Conservation (phyloP, 2,113 vertebrate species). For the Oncorhynchus clarkii region DNA sequence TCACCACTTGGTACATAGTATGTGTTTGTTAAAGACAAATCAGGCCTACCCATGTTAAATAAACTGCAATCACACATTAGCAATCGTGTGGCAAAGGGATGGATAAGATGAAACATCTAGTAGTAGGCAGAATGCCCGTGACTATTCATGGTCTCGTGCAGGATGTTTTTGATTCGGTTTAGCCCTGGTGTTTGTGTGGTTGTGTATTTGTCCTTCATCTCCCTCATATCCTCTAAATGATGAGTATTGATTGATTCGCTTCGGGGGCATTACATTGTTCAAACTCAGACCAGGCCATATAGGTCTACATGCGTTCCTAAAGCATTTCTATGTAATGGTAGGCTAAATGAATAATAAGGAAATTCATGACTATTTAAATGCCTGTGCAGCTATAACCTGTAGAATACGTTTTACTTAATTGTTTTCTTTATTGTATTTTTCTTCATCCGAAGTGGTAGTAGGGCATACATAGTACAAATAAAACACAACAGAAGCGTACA, state of each 20-base stretch:
- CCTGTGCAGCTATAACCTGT: not conserved
- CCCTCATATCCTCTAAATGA: not conserved
- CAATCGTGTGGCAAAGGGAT: not conserved
- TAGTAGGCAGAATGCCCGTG: no score
- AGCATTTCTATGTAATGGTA: not conserved
- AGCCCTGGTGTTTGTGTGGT: not conserved
- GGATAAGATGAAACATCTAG: not conserved
- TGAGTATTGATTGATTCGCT: not conserved
- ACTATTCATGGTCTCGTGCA: not conserved
- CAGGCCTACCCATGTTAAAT: not conserved
- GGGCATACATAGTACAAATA: not conserved
- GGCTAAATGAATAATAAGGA: not conserved
- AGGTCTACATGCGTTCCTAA: not conserved
- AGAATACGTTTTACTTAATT: not conserved
- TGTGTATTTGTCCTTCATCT: not conserved
- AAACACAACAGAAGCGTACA: slow-evolving; percentile 50
- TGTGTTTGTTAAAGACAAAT: not conserved
- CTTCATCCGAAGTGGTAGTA: not conserved
- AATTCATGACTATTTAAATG: not conserved
- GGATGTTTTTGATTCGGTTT: not conserved
- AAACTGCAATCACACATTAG: not conserved
- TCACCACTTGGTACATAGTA: no score
- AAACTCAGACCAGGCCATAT: not conserved
- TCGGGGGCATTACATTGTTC: not conserved
- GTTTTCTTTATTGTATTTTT: not conserved